A percentile compares a stretch with the other conserved stretches of the same genome.
These are phyloP conservation scores for Odontesthes bonariensis DNA, from an alignment of 2,113 vertebrate species.

Conservation along the genomic window DNA sequence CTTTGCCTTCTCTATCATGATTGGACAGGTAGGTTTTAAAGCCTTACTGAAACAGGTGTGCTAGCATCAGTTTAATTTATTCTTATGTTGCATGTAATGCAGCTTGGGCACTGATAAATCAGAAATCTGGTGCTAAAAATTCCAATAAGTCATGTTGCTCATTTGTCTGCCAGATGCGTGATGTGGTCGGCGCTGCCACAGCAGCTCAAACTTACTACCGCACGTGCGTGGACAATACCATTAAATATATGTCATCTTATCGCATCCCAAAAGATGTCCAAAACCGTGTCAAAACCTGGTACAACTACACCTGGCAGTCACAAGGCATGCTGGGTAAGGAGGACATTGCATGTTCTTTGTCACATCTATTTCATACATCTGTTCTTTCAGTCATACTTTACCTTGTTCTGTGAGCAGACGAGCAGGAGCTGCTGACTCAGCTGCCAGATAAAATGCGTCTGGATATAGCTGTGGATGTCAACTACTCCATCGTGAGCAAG, in stretches of 20 bases:
- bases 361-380: rapidly evolving
- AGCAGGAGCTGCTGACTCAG: constrained; percentile 92
- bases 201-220: constrained; percentile 94
- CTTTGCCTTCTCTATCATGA: constrained; percentile 98
- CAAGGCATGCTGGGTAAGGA: constrained; percentile 98
- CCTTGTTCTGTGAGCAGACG: constrained; percentile 80
- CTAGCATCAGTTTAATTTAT: no score
- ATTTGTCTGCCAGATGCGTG: constrained; percentile 88
- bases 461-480: constrained; percentile 94
- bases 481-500: constrained; percentile 95
- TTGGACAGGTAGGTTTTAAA: constrained; percentile 89
- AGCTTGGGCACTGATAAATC: no score
- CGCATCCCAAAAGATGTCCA: constrained; percentile 92
- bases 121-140: no score
- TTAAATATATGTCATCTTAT: constrained; percentile 97
- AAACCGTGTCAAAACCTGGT: constrained; percentile 96
- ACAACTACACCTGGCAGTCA: constrained; percentile 97
- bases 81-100: not conserved
- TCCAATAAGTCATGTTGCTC: not conserved
- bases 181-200: constrained; percentile 94
- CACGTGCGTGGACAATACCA: constrained; percentile 94
- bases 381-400: not conserved
- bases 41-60: no score
- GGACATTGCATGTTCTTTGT: not conserved
- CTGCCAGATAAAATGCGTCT: constrained; percentile 97